These are phyloP conservation scores for Drosophila busckii DNA, from an alignment of 1,140 invertebrate genomes.

Conservation along the genomic window DNA sequence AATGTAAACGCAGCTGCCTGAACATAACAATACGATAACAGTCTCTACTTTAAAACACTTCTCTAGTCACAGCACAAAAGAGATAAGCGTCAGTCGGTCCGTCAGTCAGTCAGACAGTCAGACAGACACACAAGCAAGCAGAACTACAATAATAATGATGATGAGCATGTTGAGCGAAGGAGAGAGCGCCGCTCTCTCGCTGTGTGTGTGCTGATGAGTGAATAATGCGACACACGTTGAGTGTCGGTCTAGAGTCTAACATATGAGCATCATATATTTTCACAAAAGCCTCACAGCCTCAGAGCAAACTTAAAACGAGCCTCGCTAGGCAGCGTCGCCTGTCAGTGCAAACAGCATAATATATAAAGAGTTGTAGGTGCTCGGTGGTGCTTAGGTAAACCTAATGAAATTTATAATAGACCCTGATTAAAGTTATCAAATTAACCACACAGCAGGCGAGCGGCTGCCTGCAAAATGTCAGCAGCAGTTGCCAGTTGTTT, in stretches of 20 bases:
- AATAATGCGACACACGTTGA: slow-evolving; percentile 67
- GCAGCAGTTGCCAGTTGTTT: background rate
- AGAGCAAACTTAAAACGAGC: background rate
- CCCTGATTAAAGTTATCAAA: slow-evolving; percentile 48
- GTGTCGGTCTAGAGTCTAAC: slow-evolving; percentile 51
- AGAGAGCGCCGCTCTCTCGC: too few relatives aligned
- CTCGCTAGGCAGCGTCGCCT: slow-evolving; percentile 27
- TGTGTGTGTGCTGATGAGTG: slow-evolving; percentile 63
- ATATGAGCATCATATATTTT: slow-evolving; percentile 68
- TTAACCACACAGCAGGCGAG: too few relatives aligned
- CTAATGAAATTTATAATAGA: slow-evolving; percentile 61
- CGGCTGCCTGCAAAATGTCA: too few relatives aligned
- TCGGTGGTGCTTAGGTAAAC: slow-evolving; percentile 37
- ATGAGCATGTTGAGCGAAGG: slow-evolving; percentile 47
- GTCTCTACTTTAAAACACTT: slow-evolving; percentile 63
- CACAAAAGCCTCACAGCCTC: slow-evolving; percentile 43
- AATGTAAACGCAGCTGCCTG: slow-evolving; percentile 47
- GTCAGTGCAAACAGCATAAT: slow-evolving; percentile 47
- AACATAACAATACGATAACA: slow-evolving; percentile 58
- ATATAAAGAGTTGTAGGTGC: background rate
- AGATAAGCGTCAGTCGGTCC: slow-evolving; percentile 17
- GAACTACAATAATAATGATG: slow-evolving; percentile 57
- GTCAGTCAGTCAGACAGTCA: background rate
- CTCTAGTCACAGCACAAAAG: slow-evolving; percentile 56
- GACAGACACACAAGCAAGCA: slow-evolving; percentile 1